Base-by-base conservation (phyloP, 2,888 invertebrate species). In the Pilophorus perplexus region DNA sequence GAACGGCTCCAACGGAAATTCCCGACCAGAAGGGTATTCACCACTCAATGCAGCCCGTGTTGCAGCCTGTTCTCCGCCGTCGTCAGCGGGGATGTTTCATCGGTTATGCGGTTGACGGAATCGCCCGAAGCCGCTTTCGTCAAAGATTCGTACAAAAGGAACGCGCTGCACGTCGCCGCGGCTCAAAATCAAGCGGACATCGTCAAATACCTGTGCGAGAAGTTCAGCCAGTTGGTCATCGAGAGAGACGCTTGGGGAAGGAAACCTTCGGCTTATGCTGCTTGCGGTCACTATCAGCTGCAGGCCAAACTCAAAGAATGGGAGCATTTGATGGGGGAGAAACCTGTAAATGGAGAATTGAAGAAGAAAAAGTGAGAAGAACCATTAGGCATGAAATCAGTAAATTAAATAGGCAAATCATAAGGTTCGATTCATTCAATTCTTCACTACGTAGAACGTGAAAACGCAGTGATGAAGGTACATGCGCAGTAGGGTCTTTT, bases 31-130 rank as follows among this genome's bases (percentile, higher is more conserved):
- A 22, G 22, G 1, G 28, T 20, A 1, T 50, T 64, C 12, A 52
- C 25, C 4, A 33, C 48, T 20, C 40, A 33, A 14, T 64, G 64
- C 50, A 48, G 22, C 14, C 33, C 14, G n/a, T 52, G 27, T 2
- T 64, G 64, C 52, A 22, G 52, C 14, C 12, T 64, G 22, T 64
- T 64, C 52, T 18, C 64, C 8, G 60, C 46, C 12, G 25, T 60
- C 16, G 60, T 60, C 4, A 42, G 14, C n/a, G 44, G 44, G n/a
- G 18, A 60, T 44, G 20, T 44, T 14, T 2, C 14, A 12, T 18
- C 18, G 4, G 28, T 60, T 25, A 22, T 60, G 3, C 5, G 44
- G 44, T 5, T 27, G 2, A 60, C 60, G 1, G 27, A 44, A n/a
- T 23, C 18, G 22, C 40, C 57, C 5, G 38, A 37, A 10, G 14